A percentile compares a stretch with the other conserved stretches of the same genome.
These are phyloP conservation scores for Bagarius yarrelli DNA, from an alignment of 2,113 vertebrate species.

Conservation along the genomic window DNA sequence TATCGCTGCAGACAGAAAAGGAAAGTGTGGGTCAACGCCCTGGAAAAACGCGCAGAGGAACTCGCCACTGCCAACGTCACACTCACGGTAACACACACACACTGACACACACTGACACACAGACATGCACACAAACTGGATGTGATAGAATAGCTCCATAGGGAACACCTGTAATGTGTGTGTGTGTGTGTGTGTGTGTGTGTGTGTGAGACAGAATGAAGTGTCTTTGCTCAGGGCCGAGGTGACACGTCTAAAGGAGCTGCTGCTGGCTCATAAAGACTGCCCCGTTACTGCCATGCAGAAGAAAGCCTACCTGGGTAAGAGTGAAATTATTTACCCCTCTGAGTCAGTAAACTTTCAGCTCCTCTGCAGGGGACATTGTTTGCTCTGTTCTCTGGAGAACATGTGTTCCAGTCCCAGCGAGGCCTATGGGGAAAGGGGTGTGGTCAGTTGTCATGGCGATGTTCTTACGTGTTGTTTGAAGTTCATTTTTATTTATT, in stretches of 20 bases:
- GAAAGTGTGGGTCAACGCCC: constrained; percentile 91
- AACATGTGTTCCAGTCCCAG: not conserved
- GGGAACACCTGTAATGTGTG: not conserved
- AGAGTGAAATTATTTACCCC: constrained; percentile 10
- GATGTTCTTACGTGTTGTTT: no score
- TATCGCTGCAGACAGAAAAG: constrained; percentile 93
- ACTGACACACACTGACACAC: not conserved
- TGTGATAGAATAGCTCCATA: not conserved
- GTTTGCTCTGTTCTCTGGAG: not conserved
- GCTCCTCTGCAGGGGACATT: no score
- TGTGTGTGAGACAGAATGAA: constrained; percentile 68
- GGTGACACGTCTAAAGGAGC: constrained; percentile 93
- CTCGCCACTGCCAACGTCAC: constrained; percentile 88
- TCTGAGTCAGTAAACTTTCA: no score
- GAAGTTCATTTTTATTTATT: no score
- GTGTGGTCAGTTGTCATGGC: no score
- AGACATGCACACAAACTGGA: not conserved
- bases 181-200: constrained; percentile 39
- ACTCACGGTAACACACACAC: constrained; percentile 77
- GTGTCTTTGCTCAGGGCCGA: constrained; percentile 89
- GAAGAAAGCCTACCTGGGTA: constrained; percentile 84
- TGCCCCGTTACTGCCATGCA: constrained; percentile 94
- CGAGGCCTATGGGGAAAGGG: not conserved
- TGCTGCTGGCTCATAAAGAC: constrained; percentile 94
- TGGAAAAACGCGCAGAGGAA: constrained; percentile 95